Evolutionary conservation across 2,888 invertebrate species (phyloP).

Genomic region (Asteroscopus sphinx): DNA sequence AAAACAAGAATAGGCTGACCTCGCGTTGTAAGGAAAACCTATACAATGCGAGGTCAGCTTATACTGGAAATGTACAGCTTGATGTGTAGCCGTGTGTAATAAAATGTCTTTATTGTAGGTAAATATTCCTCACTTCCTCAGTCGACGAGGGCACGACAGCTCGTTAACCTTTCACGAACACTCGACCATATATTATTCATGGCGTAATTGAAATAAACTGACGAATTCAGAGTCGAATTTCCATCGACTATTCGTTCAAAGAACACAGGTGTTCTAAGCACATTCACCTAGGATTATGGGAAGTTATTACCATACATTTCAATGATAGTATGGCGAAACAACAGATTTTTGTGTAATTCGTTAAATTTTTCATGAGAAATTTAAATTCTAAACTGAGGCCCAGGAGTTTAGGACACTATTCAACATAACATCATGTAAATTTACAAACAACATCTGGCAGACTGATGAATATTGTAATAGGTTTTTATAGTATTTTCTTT

Average conservation of each 20-base stretch:
- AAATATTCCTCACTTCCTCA: no score
- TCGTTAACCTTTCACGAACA: conserved; percentile 85
- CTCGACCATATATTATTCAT: conserved; percentile 76
- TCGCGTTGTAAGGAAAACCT: no score
- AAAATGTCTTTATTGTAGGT: no score
- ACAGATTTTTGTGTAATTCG: conserved; percentile 45
- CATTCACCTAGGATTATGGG: conserved; percentile 54
- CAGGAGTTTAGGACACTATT: conserved; percentile 16
- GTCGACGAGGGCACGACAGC: conserved; percentile 66
- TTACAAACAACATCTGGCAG: conserved; percentile 54
- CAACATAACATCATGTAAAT: conserved; percentile 24
- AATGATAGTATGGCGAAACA: conserved; percentile 49
- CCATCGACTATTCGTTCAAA: conserved; percentile 31
- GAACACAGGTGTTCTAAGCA: conserved; percentile 58
- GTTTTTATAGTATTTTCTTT: conserved; percentile 13
- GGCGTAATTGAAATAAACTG: conserved; percentile 65
- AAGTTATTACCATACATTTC: conserved; percentile 56
- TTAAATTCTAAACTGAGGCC: conserved; percentile 35
- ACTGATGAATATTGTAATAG: conserved; percentile 39
- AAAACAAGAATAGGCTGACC: no score
- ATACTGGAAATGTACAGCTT: no score
- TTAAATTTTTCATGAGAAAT: conserved; percentile 50
- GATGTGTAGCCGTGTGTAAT: no score
- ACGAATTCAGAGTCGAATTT: conserved; percentile 56
- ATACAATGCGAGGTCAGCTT: no score